Conservation (phyloP, 1,140 invertebrate genomes). For the Muscidifurax raptorellus region DNA sequence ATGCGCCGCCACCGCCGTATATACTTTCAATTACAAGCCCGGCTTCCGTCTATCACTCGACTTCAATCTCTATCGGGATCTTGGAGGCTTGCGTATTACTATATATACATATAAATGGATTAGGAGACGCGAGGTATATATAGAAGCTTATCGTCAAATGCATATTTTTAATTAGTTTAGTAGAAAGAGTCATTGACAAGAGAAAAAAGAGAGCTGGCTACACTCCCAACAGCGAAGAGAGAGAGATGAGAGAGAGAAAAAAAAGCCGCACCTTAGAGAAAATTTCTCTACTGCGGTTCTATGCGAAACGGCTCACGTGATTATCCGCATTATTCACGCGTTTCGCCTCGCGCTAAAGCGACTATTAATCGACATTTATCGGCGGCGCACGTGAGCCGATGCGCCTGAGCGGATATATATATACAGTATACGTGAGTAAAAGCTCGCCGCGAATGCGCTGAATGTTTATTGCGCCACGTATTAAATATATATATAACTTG, state of each 20-base stretch:
- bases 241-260: background rate
- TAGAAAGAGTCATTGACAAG: too few species aligned
- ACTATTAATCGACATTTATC: slow-evolving; percentile 25
- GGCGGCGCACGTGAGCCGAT: background rate
- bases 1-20: background rate
- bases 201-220: too few species aligned
- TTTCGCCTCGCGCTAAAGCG: background rate
- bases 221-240: too few species aligned
- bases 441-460: background rate
- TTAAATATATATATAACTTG: too few species aligned
- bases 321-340: slow-evolving; percentile 37
- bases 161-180: too few species aligned
- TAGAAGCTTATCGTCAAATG: too few species aligned
- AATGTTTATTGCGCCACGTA: too few species aligned
- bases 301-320: background rate
- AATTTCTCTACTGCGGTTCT: background rate
- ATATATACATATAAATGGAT: too few species aligned
- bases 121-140: too few species aligned
- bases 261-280: slow-evolving; percentile 10
- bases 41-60: background rate
- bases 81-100: background rate
- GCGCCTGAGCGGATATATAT: background rate
- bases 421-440: background rate
- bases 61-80: background rate
- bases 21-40: slow-evolving; percentile 34